Percentiles rank a stretch among this genome's conserved stretches.
These are phyloP conservation scores for Pungitius pungitius DNA, from an alignment of 2,113 vertebrate genomes.

Conservation along the genomic window DNA sequence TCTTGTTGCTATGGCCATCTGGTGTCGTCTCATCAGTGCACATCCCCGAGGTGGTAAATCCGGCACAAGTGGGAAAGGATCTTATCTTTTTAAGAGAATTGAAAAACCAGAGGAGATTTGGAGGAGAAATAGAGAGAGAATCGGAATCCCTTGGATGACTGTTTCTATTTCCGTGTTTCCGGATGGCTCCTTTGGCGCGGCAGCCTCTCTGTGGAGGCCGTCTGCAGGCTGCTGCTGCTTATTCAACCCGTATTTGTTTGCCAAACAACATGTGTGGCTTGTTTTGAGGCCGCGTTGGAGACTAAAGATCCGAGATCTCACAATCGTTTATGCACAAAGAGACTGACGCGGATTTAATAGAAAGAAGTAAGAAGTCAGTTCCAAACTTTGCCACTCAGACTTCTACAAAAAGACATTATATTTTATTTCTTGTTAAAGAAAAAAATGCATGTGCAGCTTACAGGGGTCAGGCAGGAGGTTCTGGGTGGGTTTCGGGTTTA, in stretches of 20 bases:
- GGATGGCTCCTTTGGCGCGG: conserved; percentile 56
- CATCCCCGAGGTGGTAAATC: conserved; percentile 26
- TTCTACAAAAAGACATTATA: not conserved
- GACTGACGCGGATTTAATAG: not conserved
- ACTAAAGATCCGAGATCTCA: conserved; percentile 53
- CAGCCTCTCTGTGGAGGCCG: conserved; percentile 35
- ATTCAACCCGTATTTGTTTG: conserved; percentile 60
- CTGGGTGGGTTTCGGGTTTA: conserved; percentile 1
- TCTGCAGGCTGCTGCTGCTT: conserved; percentile 68
- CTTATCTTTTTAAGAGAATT: conserved; percentile 13
- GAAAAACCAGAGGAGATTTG: conserved; percentile 33
- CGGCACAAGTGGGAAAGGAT: not conserved
- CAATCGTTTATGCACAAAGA: conserved; percentile 11
- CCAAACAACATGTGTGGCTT: conserved; percentile 63
- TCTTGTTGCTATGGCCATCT: not conserved
- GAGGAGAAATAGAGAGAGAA: conserved; percentile 18
- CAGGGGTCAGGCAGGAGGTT: not conserved
- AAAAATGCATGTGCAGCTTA: not conserved
- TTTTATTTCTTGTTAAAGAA: not conserved
- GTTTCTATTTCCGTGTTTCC: conserved; percentile 65
- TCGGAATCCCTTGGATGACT: conserved; percentile 60
- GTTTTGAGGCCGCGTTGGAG: conserved; percentile 59
- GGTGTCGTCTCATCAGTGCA: not conserved
- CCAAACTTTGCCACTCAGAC: not conserved
- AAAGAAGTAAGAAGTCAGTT: not conserved